Conservation (phyloP, 1,140 invertebrate genomes). For the Heliconius hermathena region DNA sequence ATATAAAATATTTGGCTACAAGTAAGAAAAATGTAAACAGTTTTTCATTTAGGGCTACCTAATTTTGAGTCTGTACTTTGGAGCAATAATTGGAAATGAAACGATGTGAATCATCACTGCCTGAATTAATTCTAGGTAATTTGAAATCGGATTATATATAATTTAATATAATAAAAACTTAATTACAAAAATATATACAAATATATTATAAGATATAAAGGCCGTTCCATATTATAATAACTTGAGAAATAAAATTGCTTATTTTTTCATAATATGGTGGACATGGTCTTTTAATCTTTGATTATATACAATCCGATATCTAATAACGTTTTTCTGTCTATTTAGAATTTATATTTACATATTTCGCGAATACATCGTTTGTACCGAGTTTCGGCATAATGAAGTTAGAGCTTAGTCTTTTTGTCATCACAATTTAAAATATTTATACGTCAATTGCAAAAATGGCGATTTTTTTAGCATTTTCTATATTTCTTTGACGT, state of each 20-base stretch:
- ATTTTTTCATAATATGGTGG: neutral
- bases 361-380: conserved; percentile 40
- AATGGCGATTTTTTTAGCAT: conserved; percentile 43
- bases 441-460: conserved; percentile 23
- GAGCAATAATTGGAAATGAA: conserved; percentile 66
- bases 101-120: conserved; percentile 60
- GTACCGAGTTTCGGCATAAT: conserved; percentile 41
- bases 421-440: conserved; percentile 51
- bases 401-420: conserved; percentile 33
- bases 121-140: conserved; percentile 52
- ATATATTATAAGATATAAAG: neutral
- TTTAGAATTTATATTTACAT: conserved; percentile 37
- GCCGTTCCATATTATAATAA: neutral
- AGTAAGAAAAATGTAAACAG: conserved; percentile 62
- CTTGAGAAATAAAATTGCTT: neutral
- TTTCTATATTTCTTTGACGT: conserved; percentile 38
- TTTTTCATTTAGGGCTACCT: conserved; percentile 45
- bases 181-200: conserved; percentile 13
- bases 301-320: neutral
- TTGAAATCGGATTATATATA: conserved; percentile 18
- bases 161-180: conserved; percentile 10
- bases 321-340: conserved; percentile 38
- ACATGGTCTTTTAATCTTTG: neutral
- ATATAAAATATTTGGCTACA: conserved; percentile 76
- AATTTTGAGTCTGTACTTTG: conserved; percentile 59